Evolutionary conservation across 2,888 invertebrate species (phyloP), one percentile per base, ranked within the genome.

Genomic region (Ceraclea dissimilis): DNA sequence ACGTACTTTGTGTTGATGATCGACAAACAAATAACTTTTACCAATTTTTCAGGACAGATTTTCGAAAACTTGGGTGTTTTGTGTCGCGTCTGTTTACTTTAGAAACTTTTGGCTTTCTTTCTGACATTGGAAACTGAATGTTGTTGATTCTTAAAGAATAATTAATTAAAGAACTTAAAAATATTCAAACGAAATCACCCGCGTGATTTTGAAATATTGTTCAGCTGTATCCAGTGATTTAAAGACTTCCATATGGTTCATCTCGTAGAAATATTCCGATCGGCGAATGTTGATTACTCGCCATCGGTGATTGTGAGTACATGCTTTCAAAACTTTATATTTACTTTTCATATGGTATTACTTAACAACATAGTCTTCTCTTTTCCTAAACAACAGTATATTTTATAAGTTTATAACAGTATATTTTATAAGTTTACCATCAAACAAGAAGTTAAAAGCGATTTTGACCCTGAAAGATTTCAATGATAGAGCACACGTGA

Each of bases 261-360:
- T 78, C 84, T 85, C 79, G 83, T 86, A 76, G 85, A 86, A 79
- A 81, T 85, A 75, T 85, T 85, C 77, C 85, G 84, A 79, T 85
- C 85, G 80, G 84, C 82, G 78, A 83, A 84, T 74, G 83, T 84
- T 81, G 86, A 85, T 75, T 86, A 85, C 78, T 80, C 85, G 78
- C 76, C 76, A 70, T 80, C 82, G 76, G 79, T 82, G 80, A 84
- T 84, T 83, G 86, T 86, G 79, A 86, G 86, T 86, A 83, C 39
- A 26, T 8, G 2, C 5, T n/a, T 39, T 39, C 17, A 34, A n/a
- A 13, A 39, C 39, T 39, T 39, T 39, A 8, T n/a, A 26, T 10
- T 6, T 10, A 26, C 26, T 26, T 26, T 26, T 26, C 26, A 10
- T 26, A 6, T 26, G 10, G n/a, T 26, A 6, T 26, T 26, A 10